Base-by-base conservation (phyloP, 2,888 invertebrate genomes). In the Smittia sp. region DNA sequence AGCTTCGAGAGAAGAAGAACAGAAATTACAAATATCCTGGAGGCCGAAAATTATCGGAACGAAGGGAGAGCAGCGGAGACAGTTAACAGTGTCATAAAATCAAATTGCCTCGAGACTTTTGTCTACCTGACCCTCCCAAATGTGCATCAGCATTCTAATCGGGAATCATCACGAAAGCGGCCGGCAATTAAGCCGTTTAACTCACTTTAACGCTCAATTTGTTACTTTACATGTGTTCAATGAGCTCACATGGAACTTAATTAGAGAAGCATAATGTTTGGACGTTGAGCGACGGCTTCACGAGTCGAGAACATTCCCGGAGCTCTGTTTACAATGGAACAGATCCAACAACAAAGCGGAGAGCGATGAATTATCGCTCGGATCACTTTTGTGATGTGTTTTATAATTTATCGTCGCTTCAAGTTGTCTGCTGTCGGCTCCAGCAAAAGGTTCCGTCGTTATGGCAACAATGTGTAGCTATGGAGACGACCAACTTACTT, bases 401-500 rank as follows among this genome's bases (percentile, higher is more conserved):
- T 58, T 58, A 22, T 46, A 58, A 58, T 58, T 58, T 58, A 58
- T 58, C 22, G 58, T 22, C 22, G 9, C 22, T 22, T 58, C 22
- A 22, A 58, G 3, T 18, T 25, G 63, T 63, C 27, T 27, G 27
- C 25, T 9, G 63, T 22, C 25, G 63, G 63, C 25, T n/a, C 27
- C 20, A 27, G 27, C 9, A 63, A 27, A 4, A 1, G 11, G 2
- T 27, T 18, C 4, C 24, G 27, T 13, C 1, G 24, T 58, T 58
- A 58, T 63, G n/a, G 15, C 25, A 63, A 27, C 63, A 63, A 27
- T 27, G 27, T 27, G 20, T 25, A 63, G 25, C 15, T 27, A 22
- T 15, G 27, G 25, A 6, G 38, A 24, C 20, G 9, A 2, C 39
- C 4, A 25, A 78, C 86, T 85, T 85, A 94, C 95, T 90, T 96